A percentile compares a stretch with the other conserved stretches of the same genome.
Evolutionary conservation across 2,888 invertebrate species (phyloP).

Genomic region (Polyommatus iphigenia): DNA sequence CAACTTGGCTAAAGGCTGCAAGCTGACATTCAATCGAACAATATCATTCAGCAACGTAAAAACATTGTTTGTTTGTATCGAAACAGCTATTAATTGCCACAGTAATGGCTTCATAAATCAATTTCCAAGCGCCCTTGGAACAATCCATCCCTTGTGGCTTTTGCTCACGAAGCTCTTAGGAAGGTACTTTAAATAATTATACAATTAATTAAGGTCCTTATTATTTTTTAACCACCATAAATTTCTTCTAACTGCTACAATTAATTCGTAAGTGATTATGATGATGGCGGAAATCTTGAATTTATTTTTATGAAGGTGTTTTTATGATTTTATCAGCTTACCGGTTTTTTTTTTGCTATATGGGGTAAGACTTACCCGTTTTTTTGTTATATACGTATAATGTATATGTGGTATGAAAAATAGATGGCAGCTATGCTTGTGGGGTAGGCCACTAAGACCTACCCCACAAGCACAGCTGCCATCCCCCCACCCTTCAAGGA

Average conservation of each 20-base stretch:
- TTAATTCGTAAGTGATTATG: not conserved
- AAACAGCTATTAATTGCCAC: slow-evolving; percentile 16
- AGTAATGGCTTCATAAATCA: slow-evolving; percentile 21
- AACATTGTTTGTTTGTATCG: slow-evolving; percentile 6
- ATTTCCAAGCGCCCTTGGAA: not conserved
- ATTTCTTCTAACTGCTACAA: not conserved
- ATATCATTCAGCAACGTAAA: not conserved
- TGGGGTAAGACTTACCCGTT: too few relatives aligned
- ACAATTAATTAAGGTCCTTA: not conserved
- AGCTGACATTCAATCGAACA: not conserved
- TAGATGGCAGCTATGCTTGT: too few relatives aligned
- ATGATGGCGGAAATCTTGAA: not conserved
- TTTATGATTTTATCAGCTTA: not conserved
- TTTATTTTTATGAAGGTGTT: not conserved
- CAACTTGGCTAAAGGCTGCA: not conserved
- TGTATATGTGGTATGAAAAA: too few relatives aligned
- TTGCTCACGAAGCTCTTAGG: slow-evolving; percentile 19
- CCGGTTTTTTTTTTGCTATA: too few relatives aligned
- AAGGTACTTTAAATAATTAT: slow-evolving; percentile 28
- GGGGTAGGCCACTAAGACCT: too few relatives aligned
- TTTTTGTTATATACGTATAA: too few relatives aligned
- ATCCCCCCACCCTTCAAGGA: too few relatives aligned
- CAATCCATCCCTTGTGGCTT: slow-evolving; percentile 29
- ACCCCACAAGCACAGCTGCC: too few relatives aligned
- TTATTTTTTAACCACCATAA: slow-evolving; percentile 23